Base-by-base conservation (phyloP, 1,140 invertebrate species). In the Pinna nobilis region DNA sequence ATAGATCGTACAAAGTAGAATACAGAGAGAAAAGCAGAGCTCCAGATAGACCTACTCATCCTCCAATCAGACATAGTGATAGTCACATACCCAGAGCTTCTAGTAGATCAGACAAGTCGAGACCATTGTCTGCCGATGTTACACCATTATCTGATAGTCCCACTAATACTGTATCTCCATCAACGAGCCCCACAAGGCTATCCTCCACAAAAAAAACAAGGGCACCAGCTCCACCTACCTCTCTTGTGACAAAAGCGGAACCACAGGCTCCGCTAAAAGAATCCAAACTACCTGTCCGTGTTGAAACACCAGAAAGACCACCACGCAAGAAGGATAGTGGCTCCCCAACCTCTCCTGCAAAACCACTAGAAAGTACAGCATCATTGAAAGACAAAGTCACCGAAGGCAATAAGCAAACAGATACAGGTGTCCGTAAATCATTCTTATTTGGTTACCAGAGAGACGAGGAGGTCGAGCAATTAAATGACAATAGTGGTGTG, bases 1-100 rank as follows among this genome's bases (percentile, higher is more conserved):
- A 80, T n/a, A 49, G 75, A 20, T 85, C 80, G n/a, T 53, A 76
- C 13, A 77, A 80, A 51, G 53, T 78, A 41, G 78, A 82, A 55
- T 64, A 73, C 32, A 49, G 32, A 44, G 51, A 39, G 35, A 67
- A 72, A 30, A 25, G 35, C 37, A 64, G 32, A 28, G 37, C 49
- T 0, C 55, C 41, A 39, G 33, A 23, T 44, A 61, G 50, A 51
- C 18, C 35, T 7, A 32, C 28, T 25, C 41, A 47, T 23, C 25
- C 41, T 35, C 55, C 47, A 23, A 28, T 49, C n/a, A 53, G 20
- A 20, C 9, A 44, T 9, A 35, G 20, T 23, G 63, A 64, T 25
- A 37, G 25, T 60, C 61, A 67, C 3, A 66, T 49, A 33, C 51
- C 53, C 47, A 70, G 39, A 51, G 51, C 61, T 25, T 32, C 68